These are phyloP conservation scores for Myathropa florea DNA, from an alignment of 2,888 invertebrate genomes.

Conservation along the genomic window DNA sequence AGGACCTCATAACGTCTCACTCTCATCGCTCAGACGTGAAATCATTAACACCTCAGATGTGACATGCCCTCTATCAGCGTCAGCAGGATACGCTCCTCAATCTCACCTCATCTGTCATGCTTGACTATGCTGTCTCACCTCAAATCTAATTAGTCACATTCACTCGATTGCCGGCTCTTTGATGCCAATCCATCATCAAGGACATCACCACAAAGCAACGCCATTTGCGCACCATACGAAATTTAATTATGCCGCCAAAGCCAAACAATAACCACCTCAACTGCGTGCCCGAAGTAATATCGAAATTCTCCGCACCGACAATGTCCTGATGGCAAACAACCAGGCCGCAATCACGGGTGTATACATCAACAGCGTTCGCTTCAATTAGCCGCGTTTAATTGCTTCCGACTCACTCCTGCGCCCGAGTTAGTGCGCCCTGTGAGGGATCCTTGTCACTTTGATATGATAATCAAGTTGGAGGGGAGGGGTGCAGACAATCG, in stretches of 20 bases:
- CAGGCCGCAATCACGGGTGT: not conserved
- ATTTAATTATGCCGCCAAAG: slow-evolving; percentile 20
- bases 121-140: not conserved
- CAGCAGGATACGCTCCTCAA: not conserved
- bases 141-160: slow-evolving; percentile 12
- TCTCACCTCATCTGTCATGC: not conserved
- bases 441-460: slow-evolving; percentile 15
- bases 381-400: slow-evolving; percentile 22
- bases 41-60: not conserved
- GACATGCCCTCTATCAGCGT: not conserved
- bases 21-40: not conserved
- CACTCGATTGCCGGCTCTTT: slow-evolving; percentile 9
- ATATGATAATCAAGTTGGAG: slow-evolving; percentile 29
- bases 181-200: slow-evolving; percentile 10
- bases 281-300: not conserved
- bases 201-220: not conserved
- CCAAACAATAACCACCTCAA: not conserved
- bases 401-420: not conserved
- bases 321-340: not conserved
- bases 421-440: not conserved
- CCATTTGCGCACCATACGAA: not conserved
- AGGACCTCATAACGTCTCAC: no score
- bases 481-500: not conserved
- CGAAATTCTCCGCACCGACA: not conserved
- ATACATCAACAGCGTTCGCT: not conserved